Base-by-base conservation (phyloP, 2,888 invertebrate genomes). In the Drosophila quasianomalipes region DNA sequence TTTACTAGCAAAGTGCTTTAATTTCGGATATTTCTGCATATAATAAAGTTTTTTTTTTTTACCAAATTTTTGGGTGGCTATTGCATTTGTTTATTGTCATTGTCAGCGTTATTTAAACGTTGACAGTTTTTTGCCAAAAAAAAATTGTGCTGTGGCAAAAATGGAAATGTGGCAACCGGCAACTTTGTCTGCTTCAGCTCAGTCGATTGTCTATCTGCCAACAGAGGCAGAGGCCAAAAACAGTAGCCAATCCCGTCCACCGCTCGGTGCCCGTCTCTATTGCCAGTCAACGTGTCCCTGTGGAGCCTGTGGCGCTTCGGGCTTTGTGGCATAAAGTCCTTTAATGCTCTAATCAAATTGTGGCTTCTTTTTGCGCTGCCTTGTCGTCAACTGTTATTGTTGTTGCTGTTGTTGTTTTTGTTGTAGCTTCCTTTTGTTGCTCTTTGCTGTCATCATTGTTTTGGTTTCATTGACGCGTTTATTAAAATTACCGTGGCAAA, bases 271-370 rank as follows among this genome's bases (percentile, higher is more conserved):
- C 12, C 3, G 5, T 31, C 30, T 6, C 5, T 58, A n/a, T 16
- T n/a, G 5, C 33, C 52, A 31, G n/a, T 26, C 30, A 57, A 3
- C 28, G 53, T 60, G 47, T 53, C 72, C 68, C 62, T 62, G 58
- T 37, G 78, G 62, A 54, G 79, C 79, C 79, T 76, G 79, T 74
- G 80, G 78, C 83, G 87, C 86, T 83, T 77, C 74, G 61, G 86
- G 87, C 87, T 84, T 87, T 85, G 84, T 82, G 82, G 79, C 82
- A 78, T 79, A 88, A 89, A 88, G 89, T 85, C 89, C 77, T 86
- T 88, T 88, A 88, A 89, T 89, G 85, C 87, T 89, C 85, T 88
- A 88, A 88, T 88, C 89, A 88, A 88, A 88, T 88, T 88, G 89
- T 89, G 89, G 87, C 83, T 88, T 88, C 89, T 87, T 82, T 86